Evolutionary conservation across 2,797 vertebrate species (phyloP).

Genomic region (Pseudochirops corinnae): DNA sequence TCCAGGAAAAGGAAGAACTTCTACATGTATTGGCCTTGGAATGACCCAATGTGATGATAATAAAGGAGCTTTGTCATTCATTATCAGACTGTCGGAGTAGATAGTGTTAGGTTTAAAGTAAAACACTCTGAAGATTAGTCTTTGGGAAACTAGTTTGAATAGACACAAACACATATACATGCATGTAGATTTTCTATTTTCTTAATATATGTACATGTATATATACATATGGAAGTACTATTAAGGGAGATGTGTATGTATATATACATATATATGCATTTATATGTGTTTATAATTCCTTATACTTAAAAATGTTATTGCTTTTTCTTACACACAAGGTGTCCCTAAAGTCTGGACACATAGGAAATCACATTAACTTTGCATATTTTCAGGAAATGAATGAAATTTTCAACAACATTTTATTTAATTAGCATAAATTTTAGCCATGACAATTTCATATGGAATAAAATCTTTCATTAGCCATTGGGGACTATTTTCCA

Average conservation of each 20-base stretch:
- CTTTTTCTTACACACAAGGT: slow-evolving; percentile 4
- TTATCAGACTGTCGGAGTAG: slow-evolving; percentile 32
- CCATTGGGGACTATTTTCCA: no score
- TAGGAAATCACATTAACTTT: no score
- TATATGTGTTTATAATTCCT: neutral
- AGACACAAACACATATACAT: no score
- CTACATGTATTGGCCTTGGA: neutral
- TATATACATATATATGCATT: neutral
- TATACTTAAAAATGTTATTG: slow-evolving; percentile 3
- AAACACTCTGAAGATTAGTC: slow-evolving; percentile 28
- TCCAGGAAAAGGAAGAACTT: slow-evolving; percentile 47
- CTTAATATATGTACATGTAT: neutral
- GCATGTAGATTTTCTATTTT: slow-evolving; percentile 2
- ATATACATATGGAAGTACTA: no score
- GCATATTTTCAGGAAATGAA: no score
- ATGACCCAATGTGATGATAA: slow-evolving; percentile 39
- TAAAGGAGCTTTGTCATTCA: slow-evolving; percentile 19
- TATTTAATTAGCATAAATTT: no score
- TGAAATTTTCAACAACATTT: no score
- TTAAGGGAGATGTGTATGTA: neutral
- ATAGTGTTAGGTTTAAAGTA: slow-evolving; percentile 43
- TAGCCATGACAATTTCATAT: no score
- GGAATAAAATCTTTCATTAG: no score
- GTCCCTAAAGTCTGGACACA: no score
- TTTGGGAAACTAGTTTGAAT: slow-evolving; percentile 56